Conservation (phyloP, 1,140 invertebrate genomes). For the Ceratoteleas bidentatus region DNA sequence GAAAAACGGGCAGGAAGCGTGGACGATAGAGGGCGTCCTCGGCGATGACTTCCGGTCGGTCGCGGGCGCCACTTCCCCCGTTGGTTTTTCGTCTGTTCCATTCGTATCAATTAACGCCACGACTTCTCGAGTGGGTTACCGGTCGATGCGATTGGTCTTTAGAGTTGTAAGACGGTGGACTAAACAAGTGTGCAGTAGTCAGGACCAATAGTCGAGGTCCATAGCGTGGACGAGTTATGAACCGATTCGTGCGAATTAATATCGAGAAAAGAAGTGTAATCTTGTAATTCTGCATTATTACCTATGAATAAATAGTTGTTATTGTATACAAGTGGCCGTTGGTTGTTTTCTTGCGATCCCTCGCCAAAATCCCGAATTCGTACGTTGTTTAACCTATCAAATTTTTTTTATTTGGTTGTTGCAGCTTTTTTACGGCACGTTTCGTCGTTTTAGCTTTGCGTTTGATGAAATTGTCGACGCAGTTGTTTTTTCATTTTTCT, state of each 20-base stretch:
- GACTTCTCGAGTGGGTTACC: conserved; percentile 37
- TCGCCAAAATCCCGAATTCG: not conserved
- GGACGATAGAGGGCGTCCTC: conserved; percentile 21
- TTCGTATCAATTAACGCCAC: conserved; percentile 45
- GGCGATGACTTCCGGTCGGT: conserved; percentile 35
- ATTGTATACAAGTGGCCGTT: conserved; percentile 73
- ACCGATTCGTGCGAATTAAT: conserved; percentile 75
- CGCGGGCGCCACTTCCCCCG: conserved; percentile 34
- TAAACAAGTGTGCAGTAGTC: conserved; percentile 63
- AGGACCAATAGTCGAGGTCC: conserved; percentile 66
- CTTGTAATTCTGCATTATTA: conserved; percentile 82
- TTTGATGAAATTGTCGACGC: too few relatives aligned
- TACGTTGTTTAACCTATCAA: not conserved
- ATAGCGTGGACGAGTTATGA: conserved; percentile 71
- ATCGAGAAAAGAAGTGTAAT: conserved; percentile 81
- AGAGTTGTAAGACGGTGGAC: conserved; percentile 38
- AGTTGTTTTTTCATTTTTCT: too few relatives aligned
- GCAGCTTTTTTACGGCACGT: too few relatives aligned
- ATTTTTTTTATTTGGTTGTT: not conserved
- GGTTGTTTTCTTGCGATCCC: conserved; percentile 12
- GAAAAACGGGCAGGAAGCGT: conserved; percentile 28
- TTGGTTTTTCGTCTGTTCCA: conserved; percentile 36
- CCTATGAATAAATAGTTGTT: conserved; percentile 82
- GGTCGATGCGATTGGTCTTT: conserved; percentile 44
- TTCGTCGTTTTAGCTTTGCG: too few relatives aligned